Conservation (phyloP, 2,113 vertebrate genomes). For the Pituophis catenifer region DNA sequence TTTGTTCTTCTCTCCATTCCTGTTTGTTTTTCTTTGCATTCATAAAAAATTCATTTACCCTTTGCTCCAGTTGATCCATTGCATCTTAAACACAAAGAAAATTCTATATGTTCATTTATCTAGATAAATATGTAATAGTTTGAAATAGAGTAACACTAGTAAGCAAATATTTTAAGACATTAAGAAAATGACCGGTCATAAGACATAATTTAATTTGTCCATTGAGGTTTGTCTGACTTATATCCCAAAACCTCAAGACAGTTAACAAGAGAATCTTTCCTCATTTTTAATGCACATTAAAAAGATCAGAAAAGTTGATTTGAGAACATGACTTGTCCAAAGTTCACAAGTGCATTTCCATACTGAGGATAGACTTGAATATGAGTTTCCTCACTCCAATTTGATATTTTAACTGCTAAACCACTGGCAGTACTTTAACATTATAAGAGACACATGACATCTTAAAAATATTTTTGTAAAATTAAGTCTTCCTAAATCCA, state of each 20-base stretch:
- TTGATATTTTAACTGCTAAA: neutral
- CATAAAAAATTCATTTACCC: slow-evolving; percentile 96
- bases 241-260: neutral
- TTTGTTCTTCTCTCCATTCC: slow-evolving; percentile 98
- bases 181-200: neutral
- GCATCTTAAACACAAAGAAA: slow-evolving; percentile 81
- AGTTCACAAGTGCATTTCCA: neutral
- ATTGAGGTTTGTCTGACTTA: neutral
- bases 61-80: slow-evolving; percentile 97
- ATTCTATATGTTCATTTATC: slow-evolving; percentile 36
- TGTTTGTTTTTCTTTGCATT: slow-evolving; percentile 99
- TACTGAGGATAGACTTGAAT: neutral
- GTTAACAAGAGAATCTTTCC: neutral
- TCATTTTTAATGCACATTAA: neutral
- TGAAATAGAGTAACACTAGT: neutral
- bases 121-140: slow-evolving; percentile 17
- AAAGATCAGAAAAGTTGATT: neutral
- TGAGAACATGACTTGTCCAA: neutral
- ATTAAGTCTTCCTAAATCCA: neutral
- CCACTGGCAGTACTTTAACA: neutral
- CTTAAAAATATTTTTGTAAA: neutral
- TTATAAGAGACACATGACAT: neutral
- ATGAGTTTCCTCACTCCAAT: neutral
- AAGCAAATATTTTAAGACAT: neutral
- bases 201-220: neutral